These are phyloP conservation scores for Odontocerum albicorne DNA, from an alignment of 2,888 invertebrate genomes.

Conservation along the genomic window DNA sequence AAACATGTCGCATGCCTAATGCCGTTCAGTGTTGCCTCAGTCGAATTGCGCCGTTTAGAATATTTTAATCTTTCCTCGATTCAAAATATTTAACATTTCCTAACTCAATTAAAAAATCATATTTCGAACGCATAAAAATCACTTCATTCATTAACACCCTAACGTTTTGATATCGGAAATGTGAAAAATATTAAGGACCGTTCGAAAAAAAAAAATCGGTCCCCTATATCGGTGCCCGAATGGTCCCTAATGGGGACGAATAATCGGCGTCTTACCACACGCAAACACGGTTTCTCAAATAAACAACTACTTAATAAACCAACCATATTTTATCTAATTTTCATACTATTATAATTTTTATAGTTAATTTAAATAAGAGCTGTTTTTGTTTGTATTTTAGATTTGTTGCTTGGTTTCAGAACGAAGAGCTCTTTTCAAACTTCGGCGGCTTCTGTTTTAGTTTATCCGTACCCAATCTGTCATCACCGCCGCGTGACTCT, in stretches of 20 bases:
- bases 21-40: too few species aligned
- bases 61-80: too few species aligned
- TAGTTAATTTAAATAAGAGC: neutral
- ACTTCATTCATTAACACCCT: too few species aligned
- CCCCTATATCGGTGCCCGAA: too few species aligned
- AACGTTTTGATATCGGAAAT: too few species aligned
- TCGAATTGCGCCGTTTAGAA: too few species aligned
- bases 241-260: conserved; percentile 7
- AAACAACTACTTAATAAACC: neutral
- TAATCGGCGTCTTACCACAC: conserved; percentile 13
- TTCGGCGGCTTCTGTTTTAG: conserved; percentile 26
- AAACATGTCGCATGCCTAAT: too few species aligned
- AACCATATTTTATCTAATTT: neutral
- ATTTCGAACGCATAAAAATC: too few species aligned
- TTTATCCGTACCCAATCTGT: conserved; percentile 22
- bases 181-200: too few species aligned
- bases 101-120: too few species aligned
- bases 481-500: conserved; percentile 13
- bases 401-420: neutral
- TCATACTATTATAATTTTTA: neutral
- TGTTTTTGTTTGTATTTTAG: neutral
- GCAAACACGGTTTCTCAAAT: neutral
- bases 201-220: neutral
- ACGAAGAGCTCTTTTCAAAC: neutral
- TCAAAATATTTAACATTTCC: too few species aligned